A percentile compares a stretch with the other conserved stretches of the same genome.
phyloP scores from a whole-genome alignment of 1,140 invertebrate genomes.

The Acromyrmex charruanus region DNA sequence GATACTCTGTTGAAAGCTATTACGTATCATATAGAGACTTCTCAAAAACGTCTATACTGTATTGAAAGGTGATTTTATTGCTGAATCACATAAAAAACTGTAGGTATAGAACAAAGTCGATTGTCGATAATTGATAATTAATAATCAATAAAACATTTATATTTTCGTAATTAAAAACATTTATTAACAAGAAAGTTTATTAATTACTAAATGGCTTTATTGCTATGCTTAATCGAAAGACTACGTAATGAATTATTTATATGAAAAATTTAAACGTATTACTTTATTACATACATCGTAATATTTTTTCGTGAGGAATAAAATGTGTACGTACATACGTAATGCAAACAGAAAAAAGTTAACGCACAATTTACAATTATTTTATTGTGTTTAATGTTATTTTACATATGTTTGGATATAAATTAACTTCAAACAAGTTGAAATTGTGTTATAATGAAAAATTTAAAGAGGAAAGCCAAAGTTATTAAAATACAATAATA shows the following conservation, averaged over 20 bases:
- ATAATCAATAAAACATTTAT: neutral
- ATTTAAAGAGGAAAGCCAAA: neutral
- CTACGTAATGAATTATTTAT: neutral
- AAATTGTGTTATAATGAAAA: neutral
- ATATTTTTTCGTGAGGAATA: neutral
- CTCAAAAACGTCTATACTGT: neutral
- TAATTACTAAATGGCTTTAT: neutral
- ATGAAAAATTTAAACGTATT: neutral
- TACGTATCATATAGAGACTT: slow-evolving; percentile 7
- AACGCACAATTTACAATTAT: neutral
- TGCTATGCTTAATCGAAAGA: neutral
- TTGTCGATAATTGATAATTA: neutral
- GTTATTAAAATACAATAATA: neutral
- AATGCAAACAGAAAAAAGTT: neutral
- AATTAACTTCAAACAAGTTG: neutral
- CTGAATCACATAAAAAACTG: neutral
- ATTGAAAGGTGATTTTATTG: slow-evolving; percentile 19
- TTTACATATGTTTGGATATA: neutral
- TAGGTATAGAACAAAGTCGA: neutral
- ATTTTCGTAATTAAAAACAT: neutral
- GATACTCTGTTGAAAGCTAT: neutral
- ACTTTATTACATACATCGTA: neutral
- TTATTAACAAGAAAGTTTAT: neutral
- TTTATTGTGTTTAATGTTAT: slow-evolving; percentile 1
- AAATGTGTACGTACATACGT: neutral